phyloP scores from a whole-genome alignment of 2,113 vertebrate genomes.

The Gambusia affinis region DNA sequence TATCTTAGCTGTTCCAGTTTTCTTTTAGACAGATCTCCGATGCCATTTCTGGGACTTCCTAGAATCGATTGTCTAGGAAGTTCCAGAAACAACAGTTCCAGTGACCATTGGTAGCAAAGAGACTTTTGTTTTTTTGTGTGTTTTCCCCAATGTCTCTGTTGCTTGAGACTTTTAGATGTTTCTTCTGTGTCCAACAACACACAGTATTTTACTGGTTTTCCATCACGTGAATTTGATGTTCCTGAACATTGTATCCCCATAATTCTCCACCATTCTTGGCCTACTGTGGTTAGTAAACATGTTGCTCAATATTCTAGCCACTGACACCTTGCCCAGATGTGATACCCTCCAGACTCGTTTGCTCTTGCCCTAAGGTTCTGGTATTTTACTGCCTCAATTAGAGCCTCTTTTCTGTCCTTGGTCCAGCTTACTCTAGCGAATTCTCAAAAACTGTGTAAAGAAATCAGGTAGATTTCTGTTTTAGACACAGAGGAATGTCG shows the following conservation, averaged over 20 bases:
- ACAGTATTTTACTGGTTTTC: neutral
- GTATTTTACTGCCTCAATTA: neutral
- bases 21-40: too few relatives aligned
- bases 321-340: neutral
- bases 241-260: too few relatives aligned
- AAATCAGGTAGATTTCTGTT: neutral
- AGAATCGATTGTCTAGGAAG: too few relatives aligned
- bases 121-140: neutral
- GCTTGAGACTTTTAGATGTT: too few relatives aligned
- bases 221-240: neutral
- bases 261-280: neutral
- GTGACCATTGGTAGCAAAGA: too few relatives aligned
- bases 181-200: too few relatives aligned
- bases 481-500: neutral
- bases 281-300: neutral
- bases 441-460: neutral
- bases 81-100: too few relatives aligned
- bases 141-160: neutral
- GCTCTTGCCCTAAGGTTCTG: neutral
- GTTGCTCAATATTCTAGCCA: neutral
- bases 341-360: neutral
- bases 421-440: neutral
- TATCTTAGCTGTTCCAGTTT: too few relatives aligned
- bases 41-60: too few relatives aligned
- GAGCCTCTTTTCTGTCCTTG: too few relatives aligned